Percentiles rank a stretch among this genome's conserved stretches.
Conservation (phyloP, 2,113 vertebrate species). For the Scatophagus argus region DNA sequence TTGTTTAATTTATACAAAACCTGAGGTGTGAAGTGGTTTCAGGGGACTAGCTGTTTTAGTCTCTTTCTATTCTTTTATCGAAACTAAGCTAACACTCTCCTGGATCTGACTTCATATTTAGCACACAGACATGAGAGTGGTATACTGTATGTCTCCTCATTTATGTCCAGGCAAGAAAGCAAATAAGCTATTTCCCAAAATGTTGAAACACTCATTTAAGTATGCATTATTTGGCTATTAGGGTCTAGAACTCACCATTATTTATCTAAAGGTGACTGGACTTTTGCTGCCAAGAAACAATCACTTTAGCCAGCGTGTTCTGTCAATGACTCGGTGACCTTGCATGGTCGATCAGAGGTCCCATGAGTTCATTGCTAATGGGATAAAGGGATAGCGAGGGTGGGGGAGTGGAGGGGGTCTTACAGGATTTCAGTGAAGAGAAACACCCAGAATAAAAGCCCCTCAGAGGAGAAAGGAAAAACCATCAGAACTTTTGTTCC, state of each 20-base stretch:
- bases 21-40: no score
- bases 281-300: constrained; percentile 1
- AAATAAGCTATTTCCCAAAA: not conserved
- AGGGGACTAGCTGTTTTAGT: no score
- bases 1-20: no score
- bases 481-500: constrained; percentile 42
- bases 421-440: constrained; percentile 52
- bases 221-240: not conserved
- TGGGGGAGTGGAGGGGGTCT: constrained; percentile 22
- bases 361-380: constrained; percentile 49
- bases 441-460: constrained; percentile 34
- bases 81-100: not conserved
- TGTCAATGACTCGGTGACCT: constrained; percentile 56
- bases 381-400: constrained; percentile 42
- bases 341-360: constrained; percentile 51
- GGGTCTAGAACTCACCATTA: not conserved
- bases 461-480: constrained; percentile 19
- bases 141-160: not conserved
- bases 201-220: not conserved
- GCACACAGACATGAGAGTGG: not conserved
- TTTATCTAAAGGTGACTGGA: not conserved
- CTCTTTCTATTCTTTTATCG: not conserved
- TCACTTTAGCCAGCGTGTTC: constrained; percentile 18
- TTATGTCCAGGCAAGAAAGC: not conserved
- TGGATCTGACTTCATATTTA: not conserved